phyloP scores from a whole-genome alignment of 2,888 invertebrate genomes.

The Podotricha telesiphe region DNA sequence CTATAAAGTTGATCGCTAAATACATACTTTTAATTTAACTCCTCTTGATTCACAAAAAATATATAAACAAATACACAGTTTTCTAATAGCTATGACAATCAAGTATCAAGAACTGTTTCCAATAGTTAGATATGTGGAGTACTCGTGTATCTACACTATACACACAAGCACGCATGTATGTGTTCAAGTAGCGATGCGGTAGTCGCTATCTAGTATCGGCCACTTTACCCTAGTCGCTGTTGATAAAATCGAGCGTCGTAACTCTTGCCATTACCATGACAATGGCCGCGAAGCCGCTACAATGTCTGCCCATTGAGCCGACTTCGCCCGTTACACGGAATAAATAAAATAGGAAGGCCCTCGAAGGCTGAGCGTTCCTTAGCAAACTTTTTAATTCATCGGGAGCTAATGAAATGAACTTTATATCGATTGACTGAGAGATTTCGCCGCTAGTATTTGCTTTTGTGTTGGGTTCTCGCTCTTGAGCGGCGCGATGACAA shows the following conservation, averaged over 20 bases:
- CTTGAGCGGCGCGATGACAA: slow-evolving; percentile 46
- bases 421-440: neutral
- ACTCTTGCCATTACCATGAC: slow-evolving; percentile 48
- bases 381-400: slow-evolving; percentile 26
- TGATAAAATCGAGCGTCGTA: slow-evolving; percentile 19
- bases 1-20: neutral
- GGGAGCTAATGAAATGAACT: neutral
- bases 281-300: slow-evolving; percentile 44
- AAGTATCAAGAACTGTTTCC: neutral
- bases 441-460: neutral
- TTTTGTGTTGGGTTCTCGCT: neutral
- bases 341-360: slow-evolving; percentile 49
- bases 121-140: neutral
- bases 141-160: too few relatives aligned
- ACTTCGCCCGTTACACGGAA: slow-evolving; percentile 53
- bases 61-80: too few relatives aligned
- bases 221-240: slow-evolving; percentile 1
- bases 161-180: too few relatives aligned
- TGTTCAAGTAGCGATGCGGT: too few relatives aligned
- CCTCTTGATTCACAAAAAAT: neutral
- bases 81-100: neutral
- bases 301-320: slow-evolving; percentile 36
- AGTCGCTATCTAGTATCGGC: neutral
- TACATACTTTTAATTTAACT: neutral
- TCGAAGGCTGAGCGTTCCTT: slow-evolving; percentile 49